Evolutionary conservation across 2,113 vertebrate species (phyloP), one percentile per base, ranked within the genome.

Genomic region (Galbula dea): DNA sequence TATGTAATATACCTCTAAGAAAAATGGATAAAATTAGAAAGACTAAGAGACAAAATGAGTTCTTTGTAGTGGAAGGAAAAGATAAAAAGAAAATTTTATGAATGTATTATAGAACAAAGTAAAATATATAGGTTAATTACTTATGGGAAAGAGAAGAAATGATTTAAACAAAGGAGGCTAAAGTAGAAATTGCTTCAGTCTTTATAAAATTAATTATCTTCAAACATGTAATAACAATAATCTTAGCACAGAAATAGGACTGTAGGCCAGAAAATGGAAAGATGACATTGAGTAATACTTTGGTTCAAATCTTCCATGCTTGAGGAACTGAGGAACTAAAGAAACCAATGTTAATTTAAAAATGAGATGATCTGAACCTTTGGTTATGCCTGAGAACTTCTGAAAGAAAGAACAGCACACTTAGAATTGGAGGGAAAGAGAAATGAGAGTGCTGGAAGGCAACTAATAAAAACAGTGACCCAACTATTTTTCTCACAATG

Each of bases 91-190:
- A 63, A 15, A 20, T 54, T 71, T 68, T 79, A 83, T 74, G 23
- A 80, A 77, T 58, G 54, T 62, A 23, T 83, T 69, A 36, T 39
- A 82, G 52, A 92, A 81, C 21, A 61, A 84, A 90, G 57, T 87
- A 90, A 90, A 89, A 89, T 67, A 79, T 61, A 86, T 68, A 78
- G 61, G 52, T 82, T 95, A 93, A 86, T 95, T 82, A 74, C 66
- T 61, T 84, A 78, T 34, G 57, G 24, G 54, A 84, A 93, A 58
- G 36, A 89, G 81, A 93, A 86, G 15, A 89, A 89, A 75, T 57
- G 83, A 72, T 39, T 85, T 92, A 86, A 86, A 87, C 41, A 89
- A 89, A 89, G 39, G 45, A 72, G 1, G 10, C 6, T 65, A 76
- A 68, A 92, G 41, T n/a, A 76, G 62, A 75, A 92, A 82, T 68